phyloP scores from a whole-genome alignment of 2,113 vertebrate genomes.

The Perognathus longimembris region DNA sequence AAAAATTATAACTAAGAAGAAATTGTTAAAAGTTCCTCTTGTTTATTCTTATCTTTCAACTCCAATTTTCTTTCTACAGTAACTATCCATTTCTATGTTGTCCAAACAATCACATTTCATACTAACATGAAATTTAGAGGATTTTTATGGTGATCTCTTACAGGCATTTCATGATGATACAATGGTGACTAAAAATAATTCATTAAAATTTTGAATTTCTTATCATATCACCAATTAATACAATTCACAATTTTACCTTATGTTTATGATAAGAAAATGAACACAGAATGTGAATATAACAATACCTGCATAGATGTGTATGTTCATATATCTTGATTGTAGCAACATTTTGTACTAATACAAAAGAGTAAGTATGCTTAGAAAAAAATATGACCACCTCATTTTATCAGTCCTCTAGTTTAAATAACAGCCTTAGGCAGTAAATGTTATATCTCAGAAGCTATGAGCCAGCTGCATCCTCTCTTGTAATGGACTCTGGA shows the following conservation, averaged over 20 bases:
- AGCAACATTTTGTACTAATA: not conserved
- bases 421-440: conserved; percentile 4
- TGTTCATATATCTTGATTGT: not conserved
- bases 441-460: conserved; percentile 61
- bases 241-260: not conserved
- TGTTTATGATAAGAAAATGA: not conserved
- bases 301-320: not conserved
- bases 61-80: not conserved
- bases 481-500: conserved; percentile 73
- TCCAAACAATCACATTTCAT: not conserved
- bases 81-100: not conserved
- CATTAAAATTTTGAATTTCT: not conserved
- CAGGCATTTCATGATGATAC: not conserved
- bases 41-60: not conserved
- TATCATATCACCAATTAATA: not conserved
- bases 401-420: conserved; percentile 9
- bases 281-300: not conserved
- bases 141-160: conserved; percentile 4
- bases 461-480: conserved; percentile 64
- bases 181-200: not conserved
- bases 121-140: not conserved
- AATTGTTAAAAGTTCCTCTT: not conserved
- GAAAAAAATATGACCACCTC: conserved; percentile 44
- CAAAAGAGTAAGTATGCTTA: not conserved
- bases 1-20: not conserved